Evolutionary conservation across 2,797 vertebrate species (phyloP).

Genomic region (Catostomus latipinnis): DNA sequence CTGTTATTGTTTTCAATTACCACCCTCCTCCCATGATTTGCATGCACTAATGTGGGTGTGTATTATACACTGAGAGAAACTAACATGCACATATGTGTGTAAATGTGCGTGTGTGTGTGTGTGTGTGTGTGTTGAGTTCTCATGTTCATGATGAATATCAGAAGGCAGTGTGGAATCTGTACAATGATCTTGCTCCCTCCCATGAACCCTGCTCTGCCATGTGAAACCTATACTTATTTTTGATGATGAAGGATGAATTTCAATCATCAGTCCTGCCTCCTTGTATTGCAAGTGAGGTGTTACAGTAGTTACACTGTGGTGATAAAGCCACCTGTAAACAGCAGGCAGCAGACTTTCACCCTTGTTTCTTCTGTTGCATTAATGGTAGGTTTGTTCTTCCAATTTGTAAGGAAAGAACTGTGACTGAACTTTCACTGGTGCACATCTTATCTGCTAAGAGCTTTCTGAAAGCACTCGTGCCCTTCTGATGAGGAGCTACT

Average conservation of each 20-base stretch:
- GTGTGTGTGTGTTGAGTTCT: constrained; percentile 50
- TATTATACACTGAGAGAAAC: constrained; percentile 45
- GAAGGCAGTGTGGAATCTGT: constrained; percentile 75
- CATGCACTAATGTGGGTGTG: constrained; percentile 9
- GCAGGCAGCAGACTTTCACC: no score
- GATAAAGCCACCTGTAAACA: constrained; percentile 16
- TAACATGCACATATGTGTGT: constrained; percentile 4
- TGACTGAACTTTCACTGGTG: constrained; percentile 42
- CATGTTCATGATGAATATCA: constrained; percentile 77
- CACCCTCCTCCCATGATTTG: neutral
- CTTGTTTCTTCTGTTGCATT: constrained; percentile 15
- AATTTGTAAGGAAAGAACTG: constrained; percentile 24
- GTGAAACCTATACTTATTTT: constrained; percentile 71
- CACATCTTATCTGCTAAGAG: constrained; percentile 34
- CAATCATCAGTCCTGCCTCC: constrained; percentile 71
- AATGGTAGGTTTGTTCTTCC: constrained; percentile 31
- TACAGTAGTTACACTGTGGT: constrained; percentile 19
- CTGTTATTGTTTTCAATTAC: no score
- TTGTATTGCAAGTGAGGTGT: neutral
- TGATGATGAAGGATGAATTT: constrained; percentile 72
- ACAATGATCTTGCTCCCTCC: constrained; percentile 61
- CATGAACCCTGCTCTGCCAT: constrained; percentile 27
- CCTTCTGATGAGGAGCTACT: constrained; percentile 68
- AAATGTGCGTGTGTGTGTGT: constrained; percentile 35
- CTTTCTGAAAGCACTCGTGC: constrained; percentile 54